phyloP scores from a whole-genome alignment of 2,113 vertebrate genomes.

The Cervus canadensis region DNA sequence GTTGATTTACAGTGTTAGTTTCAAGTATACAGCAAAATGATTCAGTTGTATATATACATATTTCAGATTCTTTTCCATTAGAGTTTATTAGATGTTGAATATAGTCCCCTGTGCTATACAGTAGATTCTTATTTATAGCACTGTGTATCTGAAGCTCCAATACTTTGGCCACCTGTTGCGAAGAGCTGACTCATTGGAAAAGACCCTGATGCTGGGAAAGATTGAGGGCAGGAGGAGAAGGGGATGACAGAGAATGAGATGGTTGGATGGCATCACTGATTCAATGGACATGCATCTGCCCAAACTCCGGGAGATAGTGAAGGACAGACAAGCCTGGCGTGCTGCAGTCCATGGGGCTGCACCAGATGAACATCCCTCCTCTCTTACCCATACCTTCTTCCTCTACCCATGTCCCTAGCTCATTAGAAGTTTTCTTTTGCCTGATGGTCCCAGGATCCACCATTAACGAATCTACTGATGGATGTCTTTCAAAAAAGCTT shows the following conservation, averaged over 20 bases:
- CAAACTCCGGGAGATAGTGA: background rate
- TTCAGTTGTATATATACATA: background rate
- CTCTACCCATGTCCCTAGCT: background rate
- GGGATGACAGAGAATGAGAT: background rate
- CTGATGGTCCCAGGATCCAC: background rate
- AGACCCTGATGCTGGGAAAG: background rate
- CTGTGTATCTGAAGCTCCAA: background rate
- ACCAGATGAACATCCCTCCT: background rate
- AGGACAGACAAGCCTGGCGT: background rate
- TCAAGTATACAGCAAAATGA: background rate
- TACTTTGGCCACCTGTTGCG: background rate
- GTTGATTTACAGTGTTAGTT: background rate
- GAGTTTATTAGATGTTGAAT: background rate
- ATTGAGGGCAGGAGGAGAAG: background rate
- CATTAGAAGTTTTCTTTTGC: background rate
- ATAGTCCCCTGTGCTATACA: background rate
- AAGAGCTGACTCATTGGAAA: background rate
- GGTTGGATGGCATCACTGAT: background rate
- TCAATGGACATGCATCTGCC: rapidly evolving
- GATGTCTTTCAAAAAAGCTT: background rate
- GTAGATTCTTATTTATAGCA: background rate
- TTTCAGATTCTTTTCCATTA: background rate
- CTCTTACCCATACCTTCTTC: background rate
- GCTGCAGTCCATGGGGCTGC: background rate
- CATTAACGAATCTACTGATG: background rate